phyloP scores from a whole-genome alignment of 2,888 invertebrate species.

The Sinodicranocentrus sp. region DNA sequence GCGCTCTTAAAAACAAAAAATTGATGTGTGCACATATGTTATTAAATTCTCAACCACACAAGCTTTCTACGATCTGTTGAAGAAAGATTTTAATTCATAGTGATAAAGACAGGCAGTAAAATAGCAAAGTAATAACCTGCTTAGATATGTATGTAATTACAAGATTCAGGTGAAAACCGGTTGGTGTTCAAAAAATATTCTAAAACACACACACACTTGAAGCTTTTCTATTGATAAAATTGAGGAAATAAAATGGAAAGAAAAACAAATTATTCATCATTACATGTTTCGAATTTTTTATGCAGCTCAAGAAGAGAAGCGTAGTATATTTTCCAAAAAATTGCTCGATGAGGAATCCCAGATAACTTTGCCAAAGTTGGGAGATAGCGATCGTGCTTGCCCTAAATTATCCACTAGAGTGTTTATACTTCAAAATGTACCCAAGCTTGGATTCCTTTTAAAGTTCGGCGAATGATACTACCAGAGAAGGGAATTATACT shows the following conservation, averaged over 20 bases:
- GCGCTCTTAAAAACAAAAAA: background rate
- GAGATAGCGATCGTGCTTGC: background rate
- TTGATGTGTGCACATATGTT: background rate
- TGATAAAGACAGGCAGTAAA: background rate
- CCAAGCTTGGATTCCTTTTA: too few species aligned
- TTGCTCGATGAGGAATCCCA: constrained; percentile 4
- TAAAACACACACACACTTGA: background rate
- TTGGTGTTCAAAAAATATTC: background rate
- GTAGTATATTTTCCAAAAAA: constrained; percentile 3
- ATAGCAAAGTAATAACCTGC: constrained; percentile 8
- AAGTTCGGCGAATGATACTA: too few species aligned
- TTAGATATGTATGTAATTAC: background rate
- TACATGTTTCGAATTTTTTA: too few species aligned
- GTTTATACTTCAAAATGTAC: too few species aligned
- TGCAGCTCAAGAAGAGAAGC: background rate
- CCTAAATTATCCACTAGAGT: background rate
- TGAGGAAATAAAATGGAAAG: background rate
- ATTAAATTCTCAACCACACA: background rate
- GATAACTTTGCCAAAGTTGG: background rate
- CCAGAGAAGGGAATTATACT: too few species aligned
- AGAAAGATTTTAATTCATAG: too few species aligned
- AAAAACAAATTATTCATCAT: too few species aligned
- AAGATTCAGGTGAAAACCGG: constrained; percentile 5
- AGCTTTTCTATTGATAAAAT: background rate
- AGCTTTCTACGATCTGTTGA: constrained; percentile 7